Evolutionary conservation across 2,888 invertebrate genomes (phyloP), one percentile per base, ranked within the genome.

Genomic region (Drosophila infuscata): DNA sequence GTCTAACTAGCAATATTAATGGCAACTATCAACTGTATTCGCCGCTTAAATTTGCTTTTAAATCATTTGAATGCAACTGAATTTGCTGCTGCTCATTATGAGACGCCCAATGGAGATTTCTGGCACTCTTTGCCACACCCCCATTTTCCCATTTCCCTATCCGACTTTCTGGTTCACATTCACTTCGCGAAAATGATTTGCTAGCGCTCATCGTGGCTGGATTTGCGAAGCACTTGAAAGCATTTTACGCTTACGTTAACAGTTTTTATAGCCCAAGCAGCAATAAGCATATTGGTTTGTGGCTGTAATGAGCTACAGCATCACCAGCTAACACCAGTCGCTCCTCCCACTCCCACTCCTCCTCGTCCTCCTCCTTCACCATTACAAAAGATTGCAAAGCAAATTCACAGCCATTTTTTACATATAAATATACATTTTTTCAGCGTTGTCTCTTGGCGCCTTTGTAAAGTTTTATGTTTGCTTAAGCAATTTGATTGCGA

Each of bases 211-310:
- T 49, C 54, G 29, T 38, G 3, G 56, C 65, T 77, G 77, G 85
- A 85, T 85, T 85, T 85, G 85, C 85, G 48, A 64, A 85, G 89
- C 89, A 88, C 85, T 85, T 85, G 89, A 85, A 85, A 85, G 85
- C 85, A 85, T 88, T 85, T 85, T 83, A 85, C 85, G 85, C 89
- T 85, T 88, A 86, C 85, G 85, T 84, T 87, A 87, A 87, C 89
- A 88, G 88, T 89, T 87, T 87, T 89, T 89, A 86, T 89, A 71
- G 87, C 88, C 75, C 67, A 64, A 62, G 72, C 82, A 71, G 84
- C 86, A 85, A 88, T 88, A 85, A 88, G 85, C 85, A 85, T 85
- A 85, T 85, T 85, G 85, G 89, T 86, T 86, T 87, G 85, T 79
- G 89, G 89, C 79, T 80, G 71, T 88, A 88, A 88, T 88, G 87